Evolutionary conservation across 2,113 vertebrate species (phyloP).

Genomic region (Cyanoderma ruficeps): DNA sequence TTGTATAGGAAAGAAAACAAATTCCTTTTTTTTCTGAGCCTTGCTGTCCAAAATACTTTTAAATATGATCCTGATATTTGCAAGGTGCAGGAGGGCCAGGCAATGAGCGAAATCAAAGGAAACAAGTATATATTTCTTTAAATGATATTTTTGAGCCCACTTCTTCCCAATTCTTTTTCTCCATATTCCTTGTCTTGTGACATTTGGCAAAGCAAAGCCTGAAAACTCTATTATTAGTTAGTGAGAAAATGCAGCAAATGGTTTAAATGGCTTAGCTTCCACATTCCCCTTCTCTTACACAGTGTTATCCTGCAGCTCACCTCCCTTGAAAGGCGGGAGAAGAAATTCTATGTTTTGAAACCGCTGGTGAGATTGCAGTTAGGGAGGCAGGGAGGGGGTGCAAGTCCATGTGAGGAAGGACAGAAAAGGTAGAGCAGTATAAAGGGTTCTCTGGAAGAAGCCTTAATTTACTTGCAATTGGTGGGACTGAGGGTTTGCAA

Average conservation of each 20-base stretch:
- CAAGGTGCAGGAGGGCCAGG: neutral
- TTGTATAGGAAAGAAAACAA: neutral
- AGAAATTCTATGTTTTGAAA: neutral
- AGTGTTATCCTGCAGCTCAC: neutral
- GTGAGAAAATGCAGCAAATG: neutral
- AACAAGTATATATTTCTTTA: neutral
- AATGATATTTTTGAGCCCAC: neutral
- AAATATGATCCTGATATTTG: neutral
- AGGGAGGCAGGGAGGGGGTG: neutral
- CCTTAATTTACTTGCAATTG: accelerated
- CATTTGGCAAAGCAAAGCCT: constrained; percentile 6
- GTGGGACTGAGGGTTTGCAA: neutral
- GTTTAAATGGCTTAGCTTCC: neutral
- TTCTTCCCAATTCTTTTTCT: neutral
- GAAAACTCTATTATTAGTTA: constrained; percentile 24
- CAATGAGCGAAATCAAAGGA: neutral
- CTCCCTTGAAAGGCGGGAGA: neutral
- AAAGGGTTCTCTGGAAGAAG: neutral
- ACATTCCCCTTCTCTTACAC: neutral
- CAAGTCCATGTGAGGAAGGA: neutral
- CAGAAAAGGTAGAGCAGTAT: neutral
- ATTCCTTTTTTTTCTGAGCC: neutral
- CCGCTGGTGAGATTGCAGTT: neutral
- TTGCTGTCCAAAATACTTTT: neutral
- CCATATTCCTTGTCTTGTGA: constrained; percentile 4